phyloP scores from a whole-genome alignment of 2,113 vertebrate genomes.

The Chascanopsetta lugubris region DNA sequence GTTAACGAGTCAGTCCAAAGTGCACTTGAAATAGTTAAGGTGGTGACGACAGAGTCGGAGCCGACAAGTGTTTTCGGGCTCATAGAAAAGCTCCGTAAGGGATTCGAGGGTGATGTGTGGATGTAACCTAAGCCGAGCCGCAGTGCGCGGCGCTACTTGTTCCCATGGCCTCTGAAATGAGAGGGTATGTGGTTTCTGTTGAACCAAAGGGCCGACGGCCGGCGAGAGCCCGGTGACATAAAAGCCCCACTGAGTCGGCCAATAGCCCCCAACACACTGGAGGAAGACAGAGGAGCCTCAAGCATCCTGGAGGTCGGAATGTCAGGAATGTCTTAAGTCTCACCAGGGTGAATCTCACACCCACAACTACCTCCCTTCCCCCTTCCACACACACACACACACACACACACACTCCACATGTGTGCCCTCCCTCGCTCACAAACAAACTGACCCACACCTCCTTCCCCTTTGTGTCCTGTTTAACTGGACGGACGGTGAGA shows the following conservation, averaged over 20 bases:
- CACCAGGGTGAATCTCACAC: constrained; percentile 79
- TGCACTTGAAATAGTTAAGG: constrained; percentile 15
- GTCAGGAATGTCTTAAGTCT: constrained; percentile 79
- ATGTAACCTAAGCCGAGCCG: constrained; percentile 64
- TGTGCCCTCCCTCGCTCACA: constrained; percentile 38
- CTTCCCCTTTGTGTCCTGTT: constrained; percentile 54
- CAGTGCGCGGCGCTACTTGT: constrained; percentile 56
- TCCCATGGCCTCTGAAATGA: constrained; percentile 79
- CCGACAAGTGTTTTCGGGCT: constrained; percentile 39
- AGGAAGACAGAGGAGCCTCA: constrained; percentile 64
- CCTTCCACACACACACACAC: constrained; percentile 34
- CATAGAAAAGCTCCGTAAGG: constrained; percentile 15
- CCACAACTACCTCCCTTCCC: constrained; percentile 53
- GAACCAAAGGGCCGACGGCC: constrained; percentile 55
- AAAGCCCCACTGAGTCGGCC: constrained; percentile 55
- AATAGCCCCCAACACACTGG: constrained; percentile 61
- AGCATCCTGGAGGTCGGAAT: constrained; percentile 78
- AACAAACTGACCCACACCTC: constrained; percentile 53
- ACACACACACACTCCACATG: constrained; percentile 42
- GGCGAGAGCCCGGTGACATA: constrained; percentile 57
- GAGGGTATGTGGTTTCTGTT: constrained; percentile 67
- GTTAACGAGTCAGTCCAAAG: neutral
- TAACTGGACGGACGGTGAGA: constrained; percentile 62
- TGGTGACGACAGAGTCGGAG: constrained; percentile 8
- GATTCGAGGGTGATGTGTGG: constrained; percentile 47